A percentile compares a stretch with the other conserved stretches of the same genome.
phyloP scores from a whole-genome alignment of 2,797 vertebrate species.

The Phaenicophaeus curvirostris region DNA sequence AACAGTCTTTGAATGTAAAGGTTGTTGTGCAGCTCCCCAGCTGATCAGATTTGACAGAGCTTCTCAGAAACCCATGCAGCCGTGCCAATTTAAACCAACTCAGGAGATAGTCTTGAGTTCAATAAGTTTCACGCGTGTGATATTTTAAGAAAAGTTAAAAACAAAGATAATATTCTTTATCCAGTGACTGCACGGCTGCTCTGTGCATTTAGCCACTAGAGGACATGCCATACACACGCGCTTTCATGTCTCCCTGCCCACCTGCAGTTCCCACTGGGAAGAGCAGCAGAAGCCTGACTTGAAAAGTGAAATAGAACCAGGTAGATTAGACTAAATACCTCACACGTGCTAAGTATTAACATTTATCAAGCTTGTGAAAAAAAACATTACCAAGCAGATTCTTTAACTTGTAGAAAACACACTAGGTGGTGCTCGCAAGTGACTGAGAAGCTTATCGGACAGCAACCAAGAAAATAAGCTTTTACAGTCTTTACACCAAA shows the following conservation, averaged over 20 bases:
- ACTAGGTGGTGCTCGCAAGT: background rate
- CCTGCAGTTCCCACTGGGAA: too few relatives aligned
- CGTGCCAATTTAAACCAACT: conserved; percentile 11
- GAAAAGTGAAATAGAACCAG: too few relatives aligned
- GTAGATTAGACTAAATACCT: background rate
- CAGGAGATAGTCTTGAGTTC: background rate
- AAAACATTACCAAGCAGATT: background rate
- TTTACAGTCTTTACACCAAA: background rate
- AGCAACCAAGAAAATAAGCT: background rate
- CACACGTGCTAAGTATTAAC: background rate
- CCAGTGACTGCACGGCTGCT: background rate
- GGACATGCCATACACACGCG: too few relatives aligned
- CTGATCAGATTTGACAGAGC: too few relatives aligned
- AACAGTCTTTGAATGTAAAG: too few relatives aligned
- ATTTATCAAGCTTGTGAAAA: background rate
- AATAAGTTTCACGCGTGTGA: background rate
- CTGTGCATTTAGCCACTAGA: background rate
- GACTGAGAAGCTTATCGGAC: background rate
- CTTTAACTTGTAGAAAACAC: background rate
- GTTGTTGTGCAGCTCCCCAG: too few relatives aligned
- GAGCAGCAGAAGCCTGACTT: too few relatives aligned
- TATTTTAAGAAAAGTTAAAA: background rate
- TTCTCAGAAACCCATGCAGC: background rate
- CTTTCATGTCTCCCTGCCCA: too few relatives aligned
- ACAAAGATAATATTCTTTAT: background rate